phyloP scores from a whole-genome alignment of 2,797 vertebrate genomes.

The Phyllotis vaccarum region DNA sequence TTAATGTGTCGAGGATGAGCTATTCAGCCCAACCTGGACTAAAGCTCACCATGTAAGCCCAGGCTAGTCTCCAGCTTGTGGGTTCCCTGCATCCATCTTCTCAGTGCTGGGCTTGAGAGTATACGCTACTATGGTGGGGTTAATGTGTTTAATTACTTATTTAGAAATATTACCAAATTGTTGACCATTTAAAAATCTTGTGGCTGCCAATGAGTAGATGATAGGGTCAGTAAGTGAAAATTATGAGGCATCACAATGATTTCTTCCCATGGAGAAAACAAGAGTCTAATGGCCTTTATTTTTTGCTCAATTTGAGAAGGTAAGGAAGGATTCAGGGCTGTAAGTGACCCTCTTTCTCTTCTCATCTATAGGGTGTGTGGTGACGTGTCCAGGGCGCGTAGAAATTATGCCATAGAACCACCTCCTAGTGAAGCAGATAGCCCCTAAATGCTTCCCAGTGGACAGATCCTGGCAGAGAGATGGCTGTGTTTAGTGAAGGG shows the following conservation, averaged over 20 bases:
- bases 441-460: neutral
- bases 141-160: neutral
- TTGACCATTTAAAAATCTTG: neutral
- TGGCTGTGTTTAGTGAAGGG: neutral
- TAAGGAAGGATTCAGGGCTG: neutral
- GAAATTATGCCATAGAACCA: neutral
- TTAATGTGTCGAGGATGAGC: neutral
- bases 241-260: too few relatives aligned
- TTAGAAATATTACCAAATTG: neutral
- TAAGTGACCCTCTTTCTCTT: neutral
- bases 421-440: neutral
- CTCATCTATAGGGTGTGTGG: neutral
- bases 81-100: neutral
- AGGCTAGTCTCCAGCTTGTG: neutral
- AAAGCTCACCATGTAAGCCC: neutral
- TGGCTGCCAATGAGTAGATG: neutral
- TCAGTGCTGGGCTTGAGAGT: neutral
- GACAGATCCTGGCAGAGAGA: neutral
- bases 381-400: neutral
- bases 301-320: neutral
- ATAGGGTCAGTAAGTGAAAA: neutral
- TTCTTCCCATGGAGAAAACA: neutral
- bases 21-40: neutral
- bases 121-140: neutral
- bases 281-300: neutral